These are phyloP conservation scores for Maconellicoccus hirsutus DNA, from an alignment of 1,140 invertebrate species.

Conservation along the genomic window DNA sequence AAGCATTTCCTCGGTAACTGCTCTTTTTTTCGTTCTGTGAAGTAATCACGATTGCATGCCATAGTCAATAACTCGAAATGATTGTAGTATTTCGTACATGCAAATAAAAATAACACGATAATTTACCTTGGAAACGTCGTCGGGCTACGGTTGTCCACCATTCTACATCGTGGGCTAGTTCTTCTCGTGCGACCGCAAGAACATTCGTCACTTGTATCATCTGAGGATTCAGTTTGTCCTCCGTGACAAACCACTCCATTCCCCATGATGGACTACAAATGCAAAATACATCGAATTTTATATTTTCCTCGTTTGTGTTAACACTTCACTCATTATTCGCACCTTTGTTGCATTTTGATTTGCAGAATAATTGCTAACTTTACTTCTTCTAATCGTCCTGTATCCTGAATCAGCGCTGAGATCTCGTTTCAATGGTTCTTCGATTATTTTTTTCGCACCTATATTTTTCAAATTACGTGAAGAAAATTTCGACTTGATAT, in stretches of 20 bases:
- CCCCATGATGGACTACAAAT: background rate
- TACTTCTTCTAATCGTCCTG: slow-evolving; percentile 24
- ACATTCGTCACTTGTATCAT: slow-evolving; percentile 31
- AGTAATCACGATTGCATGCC: background rate
- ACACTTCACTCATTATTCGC: too few species aligned
- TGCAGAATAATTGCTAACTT: background rate
- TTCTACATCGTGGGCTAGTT: slow-evolving; percentile 43
- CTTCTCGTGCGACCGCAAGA: slow-evolving; percentile 45
- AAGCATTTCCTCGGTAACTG: slow-evolving; percentile 4
- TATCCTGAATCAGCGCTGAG: slow-evolving; percentile 24
- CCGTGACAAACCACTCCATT: slow-evolving; percentile 28
- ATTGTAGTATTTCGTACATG: background rate
- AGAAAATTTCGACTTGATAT: background rate
- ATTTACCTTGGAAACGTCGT: slow-evolving; percentile 32
- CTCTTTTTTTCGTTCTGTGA: slow-evolving; percentile 1
- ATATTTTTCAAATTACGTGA: background rate
- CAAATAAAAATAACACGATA: too few species aligned
- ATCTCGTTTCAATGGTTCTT: slow-evolving; percentile 25
- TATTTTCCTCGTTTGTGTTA: too few species aligned
- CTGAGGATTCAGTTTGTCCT: slow-evolving; percentile 28
- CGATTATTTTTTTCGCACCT: slow-evolving; percentile 10
- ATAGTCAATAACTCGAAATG: background rate
- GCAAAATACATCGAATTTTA: too few species aligned
- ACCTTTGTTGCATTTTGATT: slow-evolving; percentile 11
- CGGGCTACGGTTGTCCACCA: slow-evolving; percentile 41